These are phyloP conservation scores for Ameiurus melas DNA, from an alignment of 2,113 vertebrate genomes.

Conservation along the genomic window DNA sequence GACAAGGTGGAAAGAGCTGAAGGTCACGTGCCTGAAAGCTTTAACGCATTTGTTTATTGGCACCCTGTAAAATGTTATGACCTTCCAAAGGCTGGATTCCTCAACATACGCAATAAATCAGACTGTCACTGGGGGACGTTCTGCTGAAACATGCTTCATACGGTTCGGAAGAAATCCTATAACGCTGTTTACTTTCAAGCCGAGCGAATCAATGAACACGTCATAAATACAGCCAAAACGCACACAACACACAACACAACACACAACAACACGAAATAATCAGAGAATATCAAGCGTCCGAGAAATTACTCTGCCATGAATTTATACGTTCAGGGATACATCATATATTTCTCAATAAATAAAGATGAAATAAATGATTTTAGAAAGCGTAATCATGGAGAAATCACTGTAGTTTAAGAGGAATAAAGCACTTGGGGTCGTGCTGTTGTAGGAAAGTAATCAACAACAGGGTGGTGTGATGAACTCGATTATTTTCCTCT, in stretches of 20 bases:
- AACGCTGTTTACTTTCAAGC: not conserved
- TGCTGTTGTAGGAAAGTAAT: not conserved
- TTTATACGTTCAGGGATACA: not conserved
- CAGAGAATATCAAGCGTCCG: not conserved
- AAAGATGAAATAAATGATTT: too few relatives aligned
- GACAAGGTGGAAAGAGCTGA: constrained; percentile 32
- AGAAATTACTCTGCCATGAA: not conserved
- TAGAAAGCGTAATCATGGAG: too few relatives aligned
- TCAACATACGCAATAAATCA: not conserved
- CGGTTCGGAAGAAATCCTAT: not conserved
- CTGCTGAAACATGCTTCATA: not conserved
- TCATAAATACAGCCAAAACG: not conserved
- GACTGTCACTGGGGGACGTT: not conserved
- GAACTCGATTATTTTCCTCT: too few relatives aligned
- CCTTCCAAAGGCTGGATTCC: not conserved
- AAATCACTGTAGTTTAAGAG: too few relatives aligned
- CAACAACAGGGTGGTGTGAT: too few relatives aligned
- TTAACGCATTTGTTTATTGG: not conserved
- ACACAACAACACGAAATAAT: not conserved
- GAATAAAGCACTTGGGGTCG: too few relatives aligned
- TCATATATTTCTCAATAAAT: not conserved
- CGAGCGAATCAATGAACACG: not conserved
- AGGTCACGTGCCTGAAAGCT: constrained; percentile 6
- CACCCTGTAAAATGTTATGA: constrained; percentile 37
- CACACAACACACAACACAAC: not conserved